Evolutionary conservation across 2,888 invertebrate species (phyloP).

Genomic region (Agrochola lychnidis): DNA sequence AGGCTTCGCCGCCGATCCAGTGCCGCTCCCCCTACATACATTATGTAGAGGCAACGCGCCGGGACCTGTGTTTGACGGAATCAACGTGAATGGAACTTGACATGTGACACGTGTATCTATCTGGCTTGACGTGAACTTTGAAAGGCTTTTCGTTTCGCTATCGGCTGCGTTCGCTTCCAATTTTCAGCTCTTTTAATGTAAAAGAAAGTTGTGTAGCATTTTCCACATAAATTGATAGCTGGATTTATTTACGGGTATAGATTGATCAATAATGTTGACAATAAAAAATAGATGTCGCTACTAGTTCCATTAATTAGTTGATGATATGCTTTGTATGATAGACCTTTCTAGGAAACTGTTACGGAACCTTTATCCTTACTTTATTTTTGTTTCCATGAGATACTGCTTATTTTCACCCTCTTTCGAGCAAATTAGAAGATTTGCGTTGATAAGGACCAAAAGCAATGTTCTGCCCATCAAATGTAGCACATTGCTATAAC

Average conservation of each 20-base stretch:
- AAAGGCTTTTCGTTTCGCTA: slow-evolving; percentile 75
- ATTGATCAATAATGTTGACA: slow-evolving; percentile 12
- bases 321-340: neutral
- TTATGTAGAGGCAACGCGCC: slow-evolving; percentile 80
- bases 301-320: slow-evolving; percentile 15
- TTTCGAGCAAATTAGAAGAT: slow-evolving; percentile 1
- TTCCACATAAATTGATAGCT: neutral
- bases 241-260: slow-evolving; percentile 3
- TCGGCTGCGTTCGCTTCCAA: slow-evolving; percentile 52
- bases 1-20: slow-evolving; percentile 75
- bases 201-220: slow-evolving; percentile 16
- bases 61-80: slow-evolving; percentile 82
- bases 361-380: neutral
- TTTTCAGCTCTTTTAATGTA: slow-evolving; percentile 34
- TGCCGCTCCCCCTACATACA: slow-evolving; percentile 77
- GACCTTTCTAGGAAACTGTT: neutral
- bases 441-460: neutral
- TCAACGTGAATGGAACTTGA: slow-evolving; percentile 87
- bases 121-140: slow-evolving; percentile 73
- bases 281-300: slow-evolving; percentile 47
- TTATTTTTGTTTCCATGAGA: neutral
- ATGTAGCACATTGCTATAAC: slow-evolving; percentile 52
- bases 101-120: slow-evolving; percentile 84
- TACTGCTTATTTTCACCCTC: neutral
- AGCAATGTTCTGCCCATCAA: slow-evolving; percentile 20